Conservation (phyloP, 1,140 invertebrate genomes). For the Drosophila setifemur region DNA sequence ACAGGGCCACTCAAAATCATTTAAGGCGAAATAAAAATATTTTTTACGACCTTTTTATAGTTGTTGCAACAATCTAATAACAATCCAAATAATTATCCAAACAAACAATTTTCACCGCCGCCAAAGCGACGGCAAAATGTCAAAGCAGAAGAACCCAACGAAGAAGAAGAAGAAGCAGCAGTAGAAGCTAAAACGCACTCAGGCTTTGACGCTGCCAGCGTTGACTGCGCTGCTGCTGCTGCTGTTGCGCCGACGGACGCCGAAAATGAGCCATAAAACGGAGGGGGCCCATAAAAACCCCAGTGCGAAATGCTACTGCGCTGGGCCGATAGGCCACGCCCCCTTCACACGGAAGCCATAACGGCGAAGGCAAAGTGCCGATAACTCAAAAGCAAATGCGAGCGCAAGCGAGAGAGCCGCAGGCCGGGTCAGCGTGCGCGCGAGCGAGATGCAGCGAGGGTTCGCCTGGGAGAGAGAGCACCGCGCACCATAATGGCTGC, state of each 20-base stretch:
- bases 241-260: conserved; percentile 51
- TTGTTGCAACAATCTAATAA: conserved; percentile 82
- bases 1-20: conserved; percentile 77
- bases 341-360: conserved; percentile 80
- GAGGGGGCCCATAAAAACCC: conserved; percentile 69
- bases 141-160: conserved; percentile 32
- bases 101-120: conserved; percentile 72
- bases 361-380: conserved; percentile 67
- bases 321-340: conserved; percentile 65
- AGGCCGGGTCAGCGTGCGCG: neutral
- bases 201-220: no score
- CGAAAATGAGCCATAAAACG: conserved; percentile 79
- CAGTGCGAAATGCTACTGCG: conserved; percentile 64
- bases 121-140: conserved; percentile 67
- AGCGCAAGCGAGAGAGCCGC: neutral
- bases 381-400: conserved; percentile 77
- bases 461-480: conserved; percentile 19
- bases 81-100: conserved; percentile 82
- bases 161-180: conserved; percentile 11
- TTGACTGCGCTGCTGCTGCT: conserved; percentile 27
- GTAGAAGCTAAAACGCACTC: conserved; percentile 18
- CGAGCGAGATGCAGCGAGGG: conserved; percentile 18
- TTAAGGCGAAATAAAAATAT: conserved; percentile 80
- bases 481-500: conserved; percentile 71
- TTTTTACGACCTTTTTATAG: conserved; percentile 81